A percentile compares a stretch with the other conserved stretches of the same genome.
Conservation (phyloP, 2,113 vertebrate species). For the Antechinus stuartii region DNA sequence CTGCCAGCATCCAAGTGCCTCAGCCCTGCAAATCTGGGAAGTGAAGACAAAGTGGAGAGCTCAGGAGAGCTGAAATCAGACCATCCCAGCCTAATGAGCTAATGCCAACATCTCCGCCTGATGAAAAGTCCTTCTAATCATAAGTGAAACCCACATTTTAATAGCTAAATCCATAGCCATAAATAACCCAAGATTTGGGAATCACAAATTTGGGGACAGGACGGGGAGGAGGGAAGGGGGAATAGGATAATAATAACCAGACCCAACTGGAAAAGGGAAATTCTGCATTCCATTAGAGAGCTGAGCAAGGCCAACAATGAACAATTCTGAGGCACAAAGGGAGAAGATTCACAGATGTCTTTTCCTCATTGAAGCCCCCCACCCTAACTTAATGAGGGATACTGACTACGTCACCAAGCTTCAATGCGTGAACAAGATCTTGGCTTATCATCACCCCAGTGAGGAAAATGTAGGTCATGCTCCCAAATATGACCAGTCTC, state of each 20-base stretch:
- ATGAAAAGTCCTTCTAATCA: slow-evolving; percentile 35
- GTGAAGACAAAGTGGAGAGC: neutral
- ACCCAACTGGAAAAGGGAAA: neutral
- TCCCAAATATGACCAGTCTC: neutral
- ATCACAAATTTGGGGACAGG: neutral
- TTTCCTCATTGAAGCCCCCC: neutral
- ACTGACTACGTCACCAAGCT: fast-evolving
- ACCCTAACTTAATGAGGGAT: neutral
- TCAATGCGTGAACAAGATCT: neutral
- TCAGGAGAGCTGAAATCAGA: neutral
- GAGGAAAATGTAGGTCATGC: fast-evolving
- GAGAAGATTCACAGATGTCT: neutral
- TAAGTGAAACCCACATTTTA: slow-evolving; percentile 17
- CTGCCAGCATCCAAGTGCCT: neutral
- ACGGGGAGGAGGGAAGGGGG: neutral
- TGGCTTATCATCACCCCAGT: fast-evolving
- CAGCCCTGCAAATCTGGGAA: neutral
- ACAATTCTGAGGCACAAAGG: neutral
- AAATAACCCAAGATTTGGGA: slow-evolving; percentile 49
- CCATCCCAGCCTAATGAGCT: neutral
- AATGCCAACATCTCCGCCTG: neutral
- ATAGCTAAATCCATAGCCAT: slow-evolving; percentile 47
- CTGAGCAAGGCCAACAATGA: neutral
- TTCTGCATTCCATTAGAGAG: slow-evolving; percentile 15
- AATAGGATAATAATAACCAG: slow-evolving; percentile 55